These are phyloP conservation scores for Tringa solitaria DNA, from an alignment of 2,113 vertebrate genomes.

Conservation along the genomic window DNA sequence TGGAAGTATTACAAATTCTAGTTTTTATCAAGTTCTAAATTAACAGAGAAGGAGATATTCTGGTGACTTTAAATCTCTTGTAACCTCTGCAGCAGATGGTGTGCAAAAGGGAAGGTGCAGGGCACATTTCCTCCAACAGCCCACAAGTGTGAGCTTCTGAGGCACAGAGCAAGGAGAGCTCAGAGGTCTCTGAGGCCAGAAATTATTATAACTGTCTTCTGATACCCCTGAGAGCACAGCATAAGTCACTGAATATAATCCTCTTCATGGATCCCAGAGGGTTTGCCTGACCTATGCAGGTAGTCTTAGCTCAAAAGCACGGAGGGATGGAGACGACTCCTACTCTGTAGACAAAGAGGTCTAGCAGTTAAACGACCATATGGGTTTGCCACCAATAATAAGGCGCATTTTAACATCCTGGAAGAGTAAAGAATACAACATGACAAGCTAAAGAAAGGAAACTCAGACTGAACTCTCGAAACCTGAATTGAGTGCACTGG, in stretches of 20 bases:
- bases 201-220: background rate
- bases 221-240: background rate
- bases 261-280: background rate
- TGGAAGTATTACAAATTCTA: background rate
- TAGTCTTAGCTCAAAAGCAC: background rate
- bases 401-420: background rate
- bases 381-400: background rate
- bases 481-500: background rate
- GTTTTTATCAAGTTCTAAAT: background rate
- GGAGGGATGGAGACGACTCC: background rate
- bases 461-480: background rate
- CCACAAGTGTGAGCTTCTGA: background rate
- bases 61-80: background rate
- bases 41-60: background rate
- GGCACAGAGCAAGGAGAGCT: background rate
- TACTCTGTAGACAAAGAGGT: background rate
- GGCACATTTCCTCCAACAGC: background rate
- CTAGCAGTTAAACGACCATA: background rate
- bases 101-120: background rate
- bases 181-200: background rate
- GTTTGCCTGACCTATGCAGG: background rate
- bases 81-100: background rate
- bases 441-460: background rate
- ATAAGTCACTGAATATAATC: background rate
- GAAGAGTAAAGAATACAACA: background rate